Base-by-base conservation (phyloP, 2,888 invertebrate species). In the Lottia gigantea region DNA sequence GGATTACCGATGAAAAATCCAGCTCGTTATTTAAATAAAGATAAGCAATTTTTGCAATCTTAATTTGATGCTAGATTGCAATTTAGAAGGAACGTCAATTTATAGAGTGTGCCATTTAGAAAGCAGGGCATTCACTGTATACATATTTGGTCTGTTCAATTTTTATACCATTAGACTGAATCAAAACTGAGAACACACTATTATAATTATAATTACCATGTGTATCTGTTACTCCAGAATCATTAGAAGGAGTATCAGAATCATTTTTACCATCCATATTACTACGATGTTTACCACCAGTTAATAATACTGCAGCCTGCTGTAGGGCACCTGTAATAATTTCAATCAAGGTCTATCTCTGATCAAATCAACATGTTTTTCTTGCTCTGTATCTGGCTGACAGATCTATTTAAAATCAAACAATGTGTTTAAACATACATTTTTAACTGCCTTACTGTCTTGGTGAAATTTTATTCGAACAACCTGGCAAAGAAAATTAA, bases 201-300 rank as follows among this genome's bases (percentile, higher is more conserved):
- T 6, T 4, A 8, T 0, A 47, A 69, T 68, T 4, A 40, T 1
- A 46, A 70, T 68, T 72, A 78, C 79, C 76, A 65, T 69, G 65
- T 25, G 68, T 75, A 64, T 78, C 78, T n/a, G 75, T 76, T 26
- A 77, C 74, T n/a, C 82, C 82, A 55, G 82, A 82, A 67, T 83
- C 83, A 73, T 80, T 80, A 15, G 81, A 82, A 45, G 78, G 78
- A 7, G 79, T 76, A 65, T 80, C 78, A 15, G 79, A 79, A 63
- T 78, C 77, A 25, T 75, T 71, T 62, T 75, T 70, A 12, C 67
- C 69, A 47, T 70, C 71, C 1, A 74, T 73, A 63, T 73, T 71
- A 61, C 74, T 76, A 55, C 73, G 74, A 45, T 47, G 45, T 23
- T 62, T 65, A 15, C 62, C 70, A 25, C 46, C 45, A 23, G 64